These are phyloP conservation scores for Pelagia noctiluca DNA, from an alignment of 30 jellyfish, hydroid and myxozoan genomes.

Conservation along the genomic window DNA sequence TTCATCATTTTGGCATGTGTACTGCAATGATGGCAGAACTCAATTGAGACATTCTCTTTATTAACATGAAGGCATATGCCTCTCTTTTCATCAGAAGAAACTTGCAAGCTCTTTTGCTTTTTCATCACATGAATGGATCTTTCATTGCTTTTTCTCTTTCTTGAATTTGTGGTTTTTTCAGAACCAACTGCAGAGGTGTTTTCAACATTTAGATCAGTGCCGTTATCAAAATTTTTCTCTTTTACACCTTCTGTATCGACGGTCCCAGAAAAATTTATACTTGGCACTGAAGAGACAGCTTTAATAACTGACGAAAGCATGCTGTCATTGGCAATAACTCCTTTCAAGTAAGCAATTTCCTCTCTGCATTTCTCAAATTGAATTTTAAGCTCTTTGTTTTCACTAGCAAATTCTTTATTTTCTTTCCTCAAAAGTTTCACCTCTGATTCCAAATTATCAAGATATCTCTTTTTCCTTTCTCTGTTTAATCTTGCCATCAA, in stretches of 20 bases:
- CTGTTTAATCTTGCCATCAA: constrained; percentile 86
- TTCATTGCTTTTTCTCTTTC: too few species aligned
- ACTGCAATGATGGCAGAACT: constrained; percentile 78
- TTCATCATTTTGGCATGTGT: too few species aligned
- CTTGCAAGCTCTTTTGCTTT: not conserved
- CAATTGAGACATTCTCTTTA: constrained; percentile 73
- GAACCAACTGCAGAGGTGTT: not conserved
- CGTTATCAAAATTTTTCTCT: not conserved
- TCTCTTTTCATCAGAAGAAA: constrained; percentile 18
- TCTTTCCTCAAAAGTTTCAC: constrained; percentile 63
- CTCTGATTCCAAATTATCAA: constrained; percentile 78
- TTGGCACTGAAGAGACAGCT: constrained; percentile 78
- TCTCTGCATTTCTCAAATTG: constrained; percentile 34
- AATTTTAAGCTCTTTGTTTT: constrained; percentile 44
- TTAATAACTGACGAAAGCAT: constrained; percentile 76
- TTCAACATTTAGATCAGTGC: not conserved
- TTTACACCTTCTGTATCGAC: constrained; percentile 7
- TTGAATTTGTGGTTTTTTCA: not conserved
- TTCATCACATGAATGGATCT: not conserved
- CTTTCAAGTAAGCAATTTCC: constrained; percentile 63
- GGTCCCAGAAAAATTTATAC: constrained; percentile 51
- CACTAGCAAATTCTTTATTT: constrained; percentile 54
- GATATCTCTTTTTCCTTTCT: constrained; percentile 80
- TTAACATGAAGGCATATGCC: constrained; percentile 88
- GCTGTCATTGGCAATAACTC: constrained; percentile 70